Conservation (phyloP, 2,888 invertebrate genomes). For the Acanthoscelides obtectus region DNA sequence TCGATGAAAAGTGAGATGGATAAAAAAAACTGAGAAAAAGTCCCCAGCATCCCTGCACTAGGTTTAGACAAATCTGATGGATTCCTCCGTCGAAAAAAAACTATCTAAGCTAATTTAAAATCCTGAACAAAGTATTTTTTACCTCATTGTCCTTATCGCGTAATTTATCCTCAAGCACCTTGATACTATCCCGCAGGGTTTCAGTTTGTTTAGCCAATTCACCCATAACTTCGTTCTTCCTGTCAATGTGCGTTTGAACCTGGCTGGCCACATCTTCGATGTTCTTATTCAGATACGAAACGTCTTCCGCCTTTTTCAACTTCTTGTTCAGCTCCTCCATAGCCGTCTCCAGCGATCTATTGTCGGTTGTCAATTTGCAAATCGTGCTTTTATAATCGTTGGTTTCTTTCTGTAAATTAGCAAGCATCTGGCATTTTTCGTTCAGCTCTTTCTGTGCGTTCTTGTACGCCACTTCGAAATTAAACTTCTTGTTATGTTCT, state of each 20-base stretch:
- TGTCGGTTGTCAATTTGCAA: slow-evolving; percentile 6
- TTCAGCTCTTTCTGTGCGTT: slow-evolving; percentile 13
- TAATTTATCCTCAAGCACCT: slow-evolving; percentile 15
- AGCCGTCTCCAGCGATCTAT: slow-evolving; percentile 10
- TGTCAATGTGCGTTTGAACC: slow-evolving; percentile 17
- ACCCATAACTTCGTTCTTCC: slow-evolving; percentile 13
- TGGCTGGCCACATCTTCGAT: slow-evolving; percentile 15
- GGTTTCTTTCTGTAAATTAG: slow-evolving; percentile 4
- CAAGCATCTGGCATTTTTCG: slow-evolving; percentile 10
- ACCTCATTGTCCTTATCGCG: slow-evolving; percentile 16
- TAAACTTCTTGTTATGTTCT: slow-evolving; percentile 11
- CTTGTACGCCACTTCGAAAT: slow-evolving; percentile 18
- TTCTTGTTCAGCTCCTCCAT: slow-evolving; percentile 4
- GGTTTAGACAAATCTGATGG: too few species aligned
- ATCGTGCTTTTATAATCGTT: slow-evolving; percentile 8
- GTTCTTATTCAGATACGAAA: slow-evolving; percentile 9
- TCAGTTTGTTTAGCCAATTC: slow-evolving; percentile 18
- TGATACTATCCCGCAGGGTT: slow-evolving; percentile 11
- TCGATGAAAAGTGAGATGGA: too few species aligned
- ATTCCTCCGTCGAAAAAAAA: too few species aligned
- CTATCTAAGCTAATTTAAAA: too few species aligned
- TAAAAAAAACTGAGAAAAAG: too few species aligned
- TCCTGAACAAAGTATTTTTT: too few species aligned
- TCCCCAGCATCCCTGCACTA: too few species aligned
- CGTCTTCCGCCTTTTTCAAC: slow-evolving; percentile 11